phyloP scores from a whole-genome alignment of 2,113 vertebrate genomes.

The Albula glossodonta region DNA sequence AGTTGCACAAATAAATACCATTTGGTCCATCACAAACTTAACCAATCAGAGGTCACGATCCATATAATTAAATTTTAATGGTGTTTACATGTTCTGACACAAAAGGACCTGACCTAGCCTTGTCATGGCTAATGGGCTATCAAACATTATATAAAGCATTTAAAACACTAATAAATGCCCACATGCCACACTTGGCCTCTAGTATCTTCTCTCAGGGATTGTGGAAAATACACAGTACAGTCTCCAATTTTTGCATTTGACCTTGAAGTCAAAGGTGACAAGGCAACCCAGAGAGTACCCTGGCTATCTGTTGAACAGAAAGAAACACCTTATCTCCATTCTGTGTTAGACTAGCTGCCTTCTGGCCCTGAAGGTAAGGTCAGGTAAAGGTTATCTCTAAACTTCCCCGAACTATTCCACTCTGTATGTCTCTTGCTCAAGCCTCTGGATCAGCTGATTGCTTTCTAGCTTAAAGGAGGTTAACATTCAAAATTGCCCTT shows the following conservation, averaged over 20 bases:
- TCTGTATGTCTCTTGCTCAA: background rate
- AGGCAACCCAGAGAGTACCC: slow-evolving; percentile 4
- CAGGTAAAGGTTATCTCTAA: slow-evolving; percentile 13
- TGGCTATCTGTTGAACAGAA: slow-evolving; percentile 23
- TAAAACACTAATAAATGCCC: slow-evolving; percentile 27
- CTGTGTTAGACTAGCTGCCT: background rate
- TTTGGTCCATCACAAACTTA: background rate
- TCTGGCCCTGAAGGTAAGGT: slow-evolving; percentile 18
- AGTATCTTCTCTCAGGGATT: slow-evolving; percentile 9
- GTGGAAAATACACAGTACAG: slow-evolving; percentile 48
- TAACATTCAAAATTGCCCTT: background rate
- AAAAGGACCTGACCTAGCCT: slow-evolving; percentile 28
- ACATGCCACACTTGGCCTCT: slow-evolving; percentile 65
- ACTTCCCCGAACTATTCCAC: background rate
- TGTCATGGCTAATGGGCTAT: slow-evolving; percentile 51
- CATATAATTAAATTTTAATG: background rate
- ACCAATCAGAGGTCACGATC: background rate
- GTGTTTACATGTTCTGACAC: slow-evolving; percentile 21
- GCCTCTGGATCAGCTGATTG: background rate
- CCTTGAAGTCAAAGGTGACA: slow-evolving; percentile 55
- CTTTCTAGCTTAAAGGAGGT: background rate
- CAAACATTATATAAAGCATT: slow-evolving; percentile 37
- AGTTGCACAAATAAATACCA: background rate
- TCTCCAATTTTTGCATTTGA: slow-evolving; percentile 59
- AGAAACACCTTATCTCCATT: background rate